Percentiles rank a stretch among this genome's conserved stretches.
Conservation (phyloP, 1,140 invertebrate species). For the Sycophila sp. region DNA sequence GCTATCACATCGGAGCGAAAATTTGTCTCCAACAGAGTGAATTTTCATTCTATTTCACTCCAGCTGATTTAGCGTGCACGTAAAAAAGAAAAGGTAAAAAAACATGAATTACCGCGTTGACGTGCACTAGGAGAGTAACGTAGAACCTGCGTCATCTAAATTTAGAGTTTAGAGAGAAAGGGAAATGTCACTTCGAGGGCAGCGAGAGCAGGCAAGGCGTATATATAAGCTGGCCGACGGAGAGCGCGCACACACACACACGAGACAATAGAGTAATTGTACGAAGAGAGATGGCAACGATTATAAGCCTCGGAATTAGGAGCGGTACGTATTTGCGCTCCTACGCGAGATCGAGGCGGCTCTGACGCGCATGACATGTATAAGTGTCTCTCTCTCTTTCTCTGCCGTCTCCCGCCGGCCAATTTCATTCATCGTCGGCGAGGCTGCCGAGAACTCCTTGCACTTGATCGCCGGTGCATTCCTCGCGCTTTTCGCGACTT, state of each 20-base stretch:
- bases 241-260: not conserved
- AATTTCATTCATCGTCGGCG: conserved; percentile 12
- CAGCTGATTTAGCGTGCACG: too few relatives aligned
- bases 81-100: too few relatives aligned
- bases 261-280: conserved; percentile 29
- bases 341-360: not conserved
- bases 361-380: conserved; percentile 35
- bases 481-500: not conserved
- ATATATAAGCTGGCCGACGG: not conserved
- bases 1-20: too few relatives aligned
- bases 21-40: too few relatives aligned
- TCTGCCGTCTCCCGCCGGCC: not conserved
- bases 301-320: conserved; percentile 24
- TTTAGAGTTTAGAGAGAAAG: not conserved
- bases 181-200: not conserved
- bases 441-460: not conserved
- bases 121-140: too few relatives aligned
- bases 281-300: conserved; percentile 21
- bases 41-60: too few relatives aligned
- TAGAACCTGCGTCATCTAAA: not conserved
- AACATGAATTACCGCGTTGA: too few relatives aligned
- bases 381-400: conserved; percentile 24
- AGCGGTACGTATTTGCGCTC: conserved; percentile 31
- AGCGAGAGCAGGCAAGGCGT: too few relatives aligned
- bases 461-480: not conserved